Conservation (phyloP, 1,140 invertebrate genomes). For the Panulirus ornatus region DNA sequence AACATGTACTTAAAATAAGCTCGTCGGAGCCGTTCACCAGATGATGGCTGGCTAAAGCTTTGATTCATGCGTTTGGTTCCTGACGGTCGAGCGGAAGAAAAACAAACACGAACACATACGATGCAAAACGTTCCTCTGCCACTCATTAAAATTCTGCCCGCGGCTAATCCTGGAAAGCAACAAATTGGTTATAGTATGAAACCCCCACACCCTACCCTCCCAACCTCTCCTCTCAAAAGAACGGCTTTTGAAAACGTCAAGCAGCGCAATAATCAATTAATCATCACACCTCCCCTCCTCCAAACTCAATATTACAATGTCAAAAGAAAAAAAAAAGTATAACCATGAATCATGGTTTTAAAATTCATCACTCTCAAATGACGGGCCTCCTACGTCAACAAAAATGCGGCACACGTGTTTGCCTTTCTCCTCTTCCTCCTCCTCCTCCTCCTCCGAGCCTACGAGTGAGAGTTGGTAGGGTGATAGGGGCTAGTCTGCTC, state of each 20-base stretch:
- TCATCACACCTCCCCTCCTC: slow-evolving; percentile 20
- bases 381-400: slow-evolving; percentile 22
- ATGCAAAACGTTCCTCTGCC: neutral
- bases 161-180: neutral
- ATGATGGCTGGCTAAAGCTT: no score
- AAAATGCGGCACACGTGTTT: slow-evolving; percentile 1
- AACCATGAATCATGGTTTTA: slow-evolving; percentile 60
- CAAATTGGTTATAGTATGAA: no score
- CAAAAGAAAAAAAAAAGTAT: slow-evolving; percentile 45
- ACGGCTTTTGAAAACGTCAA: slow-evolving; percentile 17
- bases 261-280: slow-evolving; percentile 45
- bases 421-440: neutral
- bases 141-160: neutral
- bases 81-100: no score
- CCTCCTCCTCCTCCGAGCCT: neutral
- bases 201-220: no score
- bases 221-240: neutral
- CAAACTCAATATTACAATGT: slow-evolving; percentile 46
- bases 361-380: slow-evolving; percentile 48
- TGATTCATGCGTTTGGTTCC: no score
- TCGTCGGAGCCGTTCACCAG: no score
- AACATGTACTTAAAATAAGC: no score
- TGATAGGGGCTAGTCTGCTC: no score
- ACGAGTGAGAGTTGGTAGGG: no score
- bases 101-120: no score